phyloP scores from a whole-genome alignment of 2,888 invertebrate species.

The Lamellibrachia satsuma region DNA sequence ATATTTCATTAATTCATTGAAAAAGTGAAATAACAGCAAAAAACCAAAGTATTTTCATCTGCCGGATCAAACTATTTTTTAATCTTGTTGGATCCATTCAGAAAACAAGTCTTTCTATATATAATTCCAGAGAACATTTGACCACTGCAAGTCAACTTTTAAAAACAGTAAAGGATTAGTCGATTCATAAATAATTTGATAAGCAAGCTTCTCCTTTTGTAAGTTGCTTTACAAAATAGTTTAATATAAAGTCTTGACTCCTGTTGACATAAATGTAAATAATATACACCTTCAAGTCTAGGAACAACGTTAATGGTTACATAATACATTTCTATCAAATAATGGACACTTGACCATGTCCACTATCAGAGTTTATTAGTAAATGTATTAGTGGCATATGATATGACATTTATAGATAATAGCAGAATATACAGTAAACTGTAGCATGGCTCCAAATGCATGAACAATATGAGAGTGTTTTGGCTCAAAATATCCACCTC shows the following conservation, averaged over 20 bases:
- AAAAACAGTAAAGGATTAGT: not conserved
- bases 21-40: not conserved
- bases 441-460: not conserved
- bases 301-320: not conserved
- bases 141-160: not conserved
- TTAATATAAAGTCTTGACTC: not conserved
- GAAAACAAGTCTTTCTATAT: not conserved
- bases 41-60: not conserved
- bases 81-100: too few relatives aligned
- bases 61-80: too few relatives aligned
- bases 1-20: not conserved
- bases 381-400: not conserved
- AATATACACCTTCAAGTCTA: not conserved
- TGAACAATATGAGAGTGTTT: not conserved
- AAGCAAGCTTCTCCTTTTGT: not conserved
- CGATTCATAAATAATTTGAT: not conserved
- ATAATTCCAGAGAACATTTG: not conserved
- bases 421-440: constrained; percentile 3
- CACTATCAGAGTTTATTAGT: not conserved
- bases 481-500: not conserved
- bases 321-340: not conserved
- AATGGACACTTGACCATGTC: not conserved
- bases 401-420: not conserved
- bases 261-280: not conserved
- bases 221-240: not conserved